Evolutionary conservation across 2,888 invertebrate genomes (phyloP), one percentile per base, ranked within the genome.

Genomic region (Bugulina stolonifera): DNA sequence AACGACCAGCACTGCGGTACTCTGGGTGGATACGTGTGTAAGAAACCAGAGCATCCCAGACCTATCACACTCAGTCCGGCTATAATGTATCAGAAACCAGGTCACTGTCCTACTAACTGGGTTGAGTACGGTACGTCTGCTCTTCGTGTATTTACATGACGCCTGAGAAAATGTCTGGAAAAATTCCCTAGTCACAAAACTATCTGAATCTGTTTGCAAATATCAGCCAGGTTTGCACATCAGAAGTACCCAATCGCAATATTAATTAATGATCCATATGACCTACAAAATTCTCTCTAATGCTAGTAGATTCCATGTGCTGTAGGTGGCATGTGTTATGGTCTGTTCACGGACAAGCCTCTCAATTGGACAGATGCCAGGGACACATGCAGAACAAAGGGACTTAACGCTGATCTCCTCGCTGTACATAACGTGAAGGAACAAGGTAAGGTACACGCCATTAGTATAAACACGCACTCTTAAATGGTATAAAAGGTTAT

Each of bases 311-410:
- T n/a, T n/a, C n/a, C n/a, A n/a, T 55, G 55, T 55, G 3, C 23
- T 55, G n/a, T 32, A 64, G 64, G 64, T 2, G 27, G 27, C 32
- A 64, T 25, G 27, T 64, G 64, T 34, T 64, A 64, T 32, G 64
- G 64, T 10, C 64, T 64, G 10, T 64, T 64, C n/a, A 64, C 64
- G 10, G 64, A 64, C 32, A 2, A 64, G 14, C 64, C 32, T 14
- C 34, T 64, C 18, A 76, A 75, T 69, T 81, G 76, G 76, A 75
- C 75, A 14, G 73, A 74, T 5, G 79, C 80, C 23, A 71, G 75
- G 22, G 64, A 75, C n/a, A 70, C 64, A 10, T 81, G 81, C 71
- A 69, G 75, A 32, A 32, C 5, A 18, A 64, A 64, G n/a, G 64
- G 64, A 32, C 57, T 57, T 5, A 27, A 27, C 23, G 27, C 29